phyloP scores from a whole-genome alignment of 2,797 vertebrate genomes.

The Brachymystax lenok region DNA sequence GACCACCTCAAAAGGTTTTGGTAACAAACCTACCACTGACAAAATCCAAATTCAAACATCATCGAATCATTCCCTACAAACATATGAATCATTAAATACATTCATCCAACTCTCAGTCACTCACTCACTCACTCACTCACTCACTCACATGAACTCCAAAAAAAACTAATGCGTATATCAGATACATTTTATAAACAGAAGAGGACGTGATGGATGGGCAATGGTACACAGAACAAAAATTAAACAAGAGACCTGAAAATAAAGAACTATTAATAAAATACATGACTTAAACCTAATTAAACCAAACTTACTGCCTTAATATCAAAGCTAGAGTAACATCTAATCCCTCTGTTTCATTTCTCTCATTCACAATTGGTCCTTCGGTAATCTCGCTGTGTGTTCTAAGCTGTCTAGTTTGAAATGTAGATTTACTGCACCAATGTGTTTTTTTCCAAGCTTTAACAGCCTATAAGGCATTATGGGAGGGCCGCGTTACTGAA shows the following conservation, averaged over 20 bases:
- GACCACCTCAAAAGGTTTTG: neutral
- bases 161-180: constrained; percentile 24
- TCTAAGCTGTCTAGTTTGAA: constrained; percentile 71
- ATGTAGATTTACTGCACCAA: constrained; percentile 82
- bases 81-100: constrained; percentile 18
- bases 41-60: neutral
- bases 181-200: constrained; percentile 42
- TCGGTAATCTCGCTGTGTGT: constrained; percentile 62
- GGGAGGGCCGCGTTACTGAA: constrained; percentile 73
- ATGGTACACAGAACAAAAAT: constrained; percentile 38
- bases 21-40: neutral
- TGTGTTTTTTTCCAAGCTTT: constrained; percentile 80
- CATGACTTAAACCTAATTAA: constrained; percentile 44
- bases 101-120: constrained; percentile 23
- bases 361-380: constrained; percentile 64
- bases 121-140: constrained; percentile 14
- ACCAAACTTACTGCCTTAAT: constrained; percentile 42
- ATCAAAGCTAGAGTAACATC: constrained; percentile 45
- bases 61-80: neutral
- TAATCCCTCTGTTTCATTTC: constrained; percentile 61
- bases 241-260: constrained; percentile 42
- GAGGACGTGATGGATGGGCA: constrained; percentile 40
- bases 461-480: constrained; percentile 74
- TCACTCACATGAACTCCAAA: constrained; percentile 32
- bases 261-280: constrained; percentile 62